Evolutionary conservation across 2,888 invertebrate species (phyloP).

Genomic region (Mantis religiosa): DNA sequence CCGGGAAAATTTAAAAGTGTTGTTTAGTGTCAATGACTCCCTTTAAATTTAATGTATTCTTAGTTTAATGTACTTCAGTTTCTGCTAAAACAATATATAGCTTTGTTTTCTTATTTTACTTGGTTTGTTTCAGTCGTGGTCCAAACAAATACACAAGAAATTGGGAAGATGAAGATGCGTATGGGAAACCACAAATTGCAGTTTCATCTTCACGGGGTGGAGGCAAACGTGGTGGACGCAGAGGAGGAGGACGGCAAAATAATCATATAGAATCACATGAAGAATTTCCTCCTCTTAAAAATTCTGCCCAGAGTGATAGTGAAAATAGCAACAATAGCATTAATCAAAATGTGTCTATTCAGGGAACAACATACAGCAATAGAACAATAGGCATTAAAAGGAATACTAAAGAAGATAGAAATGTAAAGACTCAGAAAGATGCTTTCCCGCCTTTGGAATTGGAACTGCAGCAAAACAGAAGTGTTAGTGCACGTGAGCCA

Average conservation of each 20-base stretch:
- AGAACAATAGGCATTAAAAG: not conserved
- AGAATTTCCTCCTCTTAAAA: constrained; percentile 35
- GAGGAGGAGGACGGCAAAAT: constrained; percentile 19
- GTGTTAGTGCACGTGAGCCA: not conserved
- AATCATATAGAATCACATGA: not conserved
- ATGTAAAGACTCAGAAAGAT: not conserved
- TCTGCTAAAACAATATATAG: no score
- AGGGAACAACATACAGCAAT: constrained; percentile 18
- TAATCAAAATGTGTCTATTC: not conserved
- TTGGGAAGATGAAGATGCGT: constrained; percentile 91
- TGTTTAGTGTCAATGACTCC: no score
- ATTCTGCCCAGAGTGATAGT: not conserved
- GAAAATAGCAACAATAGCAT: not conserved
- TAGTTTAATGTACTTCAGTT: no score
- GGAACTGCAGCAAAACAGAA: not conserved
- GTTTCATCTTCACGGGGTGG: constrained; percentile 37
- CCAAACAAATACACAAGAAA: constrained; percentile 88
- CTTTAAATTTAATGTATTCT: no score
- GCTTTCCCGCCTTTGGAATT: constrained; percentile 11
- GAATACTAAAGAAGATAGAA: not conserved
- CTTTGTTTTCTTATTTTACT: no score
- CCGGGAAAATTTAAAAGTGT: no score
- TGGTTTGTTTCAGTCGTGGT: constrained; percentile 60
- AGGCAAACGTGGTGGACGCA: constrained; percentile 32
- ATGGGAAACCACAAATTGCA: constrained; percentile 54